Percentiles rank a stretch among this genome's conserved stretches.
Conservation (phyloP, 2,888 invertebrate species). For the Bruchidius siliquastri region DNA sequence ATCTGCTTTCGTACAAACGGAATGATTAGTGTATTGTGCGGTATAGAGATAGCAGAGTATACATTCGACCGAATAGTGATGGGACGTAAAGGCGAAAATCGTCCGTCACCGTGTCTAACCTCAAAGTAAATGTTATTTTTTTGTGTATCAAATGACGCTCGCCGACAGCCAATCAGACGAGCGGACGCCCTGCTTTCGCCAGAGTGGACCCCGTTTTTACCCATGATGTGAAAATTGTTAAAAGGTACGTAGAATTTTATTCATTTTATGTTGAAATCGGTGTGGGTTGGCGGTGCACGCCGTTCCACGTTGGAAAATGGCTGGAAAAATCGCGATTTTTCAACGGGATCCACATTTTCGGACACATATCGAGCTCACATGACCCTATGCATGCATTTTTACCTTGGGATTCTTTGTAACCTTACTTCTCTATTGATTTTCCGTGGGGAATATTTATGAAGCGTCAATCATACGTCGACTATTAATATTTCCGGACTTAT, state of each 20-base stretch:
- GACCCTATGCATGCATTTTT: slow-evolving; percentile 25
- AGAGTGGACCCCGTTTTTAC: slow-evolving; percentile 48
- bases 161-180: slow-evolving; percentile 42
- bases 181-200: slow-evolving; percentile 45
- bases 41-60: not conserved
- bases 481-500: not conserved
- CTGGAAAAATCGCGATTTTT: slow-evolving; percentile 31
- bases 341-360: slow-evolving; percentile 17
- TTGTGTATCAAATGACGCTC: slow-evolving; percentile 49
- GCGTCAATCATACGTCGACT: slow-evolving; percentile 15
- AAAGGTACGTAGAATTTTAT: slow-evolving; percentile 51
- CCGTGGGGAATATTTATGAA: not conserved
- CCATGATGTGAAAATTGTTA: slow-evolving; percentile 48
- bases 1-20: not conserved
- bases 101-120: slow-evolving; percentile 33
- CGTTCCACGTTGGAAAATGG: slow-evolving; percentile 30
- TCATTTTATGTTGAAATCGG: slow-evolving; percentile 48
- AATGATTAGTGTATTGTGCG: not conserved
- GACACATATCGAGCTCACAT: not conserved
- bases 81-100: slow-evolving; percentile 31
- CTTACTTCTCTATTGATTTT: slow-evolving; percentile 47
- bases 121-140: slow-evolving; percentile 46
- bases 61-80: not conserved
- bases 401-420: slow-evolving; percentile 40
- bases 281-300: slow-evolving; percentile 39